Evolutionary conservation across 1,140 invertebrate genomes (phyloP), one percentile per base, ranked within the genome.

Genomic region (Goniozus legneri): DNA sequence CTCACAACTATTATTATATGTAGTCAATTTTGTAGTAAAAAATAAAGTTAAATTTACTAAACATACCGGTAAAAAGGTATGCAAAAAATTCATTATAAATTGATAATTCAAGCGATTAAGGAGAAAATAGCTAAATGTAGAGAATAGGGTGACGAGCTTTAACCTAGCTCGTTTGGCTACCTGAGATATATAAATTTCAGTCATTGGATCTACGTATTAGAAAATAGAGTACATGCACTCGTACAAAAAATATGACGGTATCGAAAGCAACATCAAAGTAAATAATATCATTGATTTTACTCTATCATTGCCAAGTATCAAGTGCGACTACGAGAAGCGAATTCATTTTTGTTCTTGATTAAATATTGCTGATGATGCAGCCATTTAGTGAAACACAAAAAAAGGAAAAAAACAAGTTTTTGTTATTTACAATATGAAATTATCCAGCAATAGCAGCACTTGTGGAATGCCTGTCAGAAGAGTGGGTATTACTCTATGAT

Each of bases 381-480:
- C 20, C 21, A 20, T 36, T 36, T 18, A 41, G 31, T 24, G 15
- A 41, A 40, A 44, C 52, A 54, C 21, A 31, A 54, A 47, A 60
- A 40, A 52, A 46, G 49, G 53, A 54, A 60, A 57, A 52, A 59
- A 57, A 45, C 52, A 47, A 34, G 39, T 54, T 45, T 34, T 49
- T 51, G 44, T 56, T 59, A 54, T 54, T 42, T 56, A 59, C 53
- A 58, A 45, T 45, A 47, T 56, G 33, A 50, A 55, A 54, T 50
- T 52, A 50, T 52, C 57, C 46, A 60, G 39, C 46, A 37, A 58
- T 60, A 50, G 47, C 52, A 64, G 58, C 62, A 65, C 59, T 64
- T 54, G 62, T 62, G 60, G 56, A 64, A 60, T 62, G 59, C 61
- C 58, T 62, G 56, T 61, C 47, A 54, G 45, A 42, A 52, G 47